phyloP scores from a whole-genome alignment of 2,113 vertebrate species.

The Albula glossodonta region DNA sequence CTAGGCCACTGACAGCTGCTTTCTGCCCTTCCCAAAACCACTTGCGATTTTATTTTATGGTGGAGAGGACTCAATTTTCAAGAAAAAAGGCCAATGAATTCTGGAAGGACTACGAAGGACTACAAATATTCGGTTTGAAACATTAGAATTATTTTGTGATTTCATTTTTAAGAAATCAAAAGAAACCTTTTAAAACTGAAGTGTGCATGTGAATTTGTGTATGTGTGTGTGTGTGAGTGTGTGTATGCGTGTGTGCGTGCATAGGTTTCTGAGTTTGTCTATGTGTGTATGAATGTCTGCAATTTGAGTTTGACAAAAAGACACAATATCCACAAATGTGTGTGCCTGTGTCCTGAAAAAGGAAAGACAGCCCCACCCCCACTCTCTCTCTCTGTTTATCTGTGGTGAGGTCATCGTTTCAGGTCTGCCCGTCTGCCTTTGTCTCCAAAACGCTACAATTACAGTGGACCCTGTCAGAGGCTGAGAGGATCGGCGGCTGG shows the following conservation, averaged over 20 bases:
- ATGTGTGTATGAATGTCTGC: too few species aligned
- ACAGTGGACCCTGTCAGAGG: slow-evolving; percentile 14
- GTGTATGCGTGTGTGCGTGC: background rate
- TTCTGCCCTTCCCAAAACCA: too few species aligned
- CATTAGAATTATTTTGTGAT: too few species aligned
- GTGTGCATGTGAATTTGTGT: too few species aligned
- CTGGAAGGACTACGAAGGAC: too few species aligned
- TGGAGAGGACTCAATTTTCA: too few species aligned
- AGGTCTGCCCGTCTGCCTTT: slow-evolving; percentile 37
- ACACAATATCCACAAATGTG: background rate
- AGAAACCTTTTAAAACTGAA: too few species aligned
- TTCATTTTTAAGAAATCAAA: too few species aligned
- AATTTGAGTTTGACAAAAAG: background rate
- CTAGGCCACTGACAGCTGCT: too few species aligned
- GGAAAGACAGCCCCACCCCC: background rate
- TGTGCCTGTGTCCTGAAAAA: background rate
- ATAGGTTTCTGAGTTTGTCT: background rate
- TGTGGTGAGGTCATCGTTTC: slow-evolving; percentile 40
- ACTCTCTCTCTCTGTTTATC: slow-evolving; percentile 28
- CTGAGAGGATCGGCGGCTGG: background rate
- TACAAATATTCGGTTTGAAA: too few species aligned
- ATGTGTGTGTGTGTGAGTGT: background rate
- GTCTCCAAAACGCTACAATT: slow-evolving; percentile 22
- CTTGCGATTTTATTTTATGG: too few species aligned
- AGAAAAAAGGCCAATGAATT: too few species aligned